Base-by-base conservation (phyloP, 2,797 vertebrate genomes). In the Hippocampus kuda region DNA sequence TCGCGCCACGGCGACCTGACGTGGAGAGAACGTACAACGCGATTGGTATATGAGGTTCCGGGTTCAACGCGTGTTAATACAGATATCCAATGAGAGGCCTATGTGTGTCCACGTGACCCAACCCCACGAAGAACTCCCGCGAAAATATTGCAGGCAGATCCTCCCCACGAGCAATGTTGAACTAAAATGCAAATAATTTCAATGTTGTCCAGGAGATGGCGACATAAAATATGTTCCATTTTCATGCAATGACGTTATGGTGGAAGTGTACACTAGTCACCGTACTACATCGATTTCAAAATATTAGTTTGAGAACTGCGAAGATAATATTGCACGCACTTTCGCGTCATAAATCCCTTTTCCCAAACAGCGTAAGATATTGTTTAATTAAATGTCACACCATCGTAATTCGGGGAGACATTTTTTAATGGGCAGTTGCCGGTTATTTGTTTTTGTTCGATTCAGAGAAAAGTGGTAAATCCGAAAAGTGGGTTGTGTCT, bases 1-100 rank as follows among this genome's bases (percentile, higher is more conserved):
- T 91, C 91, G 83, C 91, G 91, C 91, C 90, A 91, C 76, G 42
- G 5, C 72, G 79, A 70, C 49, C 4, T 57, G 10, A 18, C 7
- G 4, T 18, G 13, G 24, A 22, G 0, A 4, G 1, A 75, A 56
- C 79, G 75, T 72, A 3, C 60, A 0, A 2, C 0, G 1, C 38
- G 68, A 91, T 92, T 92, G 90, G 91, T 67, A 70, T 5, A 70
- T 75, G 56, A 57, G 16, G 3, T 34, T 6, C 10, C 49, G 12
- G 4, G 16, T 22, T 54, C 3, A 0, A 1, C 18, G 3, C 49
- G 30, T 34, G 20, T 18, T 12, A 11, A 12, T 71, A 56, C 51
- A 12, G 30, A 65, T 65, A 66, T 66, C 90, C 89, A 91, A 91
- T 91, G 26, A 42, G 57, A 8, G 68, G 1, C 1, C 0, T 1